A percentile compares a stretch with the other conserved stretches of the same genome.
Evolutionary conservation across 2,113 vertebrate genomes (phyloP).

Genomic region (Mungos mungo): DNA sequence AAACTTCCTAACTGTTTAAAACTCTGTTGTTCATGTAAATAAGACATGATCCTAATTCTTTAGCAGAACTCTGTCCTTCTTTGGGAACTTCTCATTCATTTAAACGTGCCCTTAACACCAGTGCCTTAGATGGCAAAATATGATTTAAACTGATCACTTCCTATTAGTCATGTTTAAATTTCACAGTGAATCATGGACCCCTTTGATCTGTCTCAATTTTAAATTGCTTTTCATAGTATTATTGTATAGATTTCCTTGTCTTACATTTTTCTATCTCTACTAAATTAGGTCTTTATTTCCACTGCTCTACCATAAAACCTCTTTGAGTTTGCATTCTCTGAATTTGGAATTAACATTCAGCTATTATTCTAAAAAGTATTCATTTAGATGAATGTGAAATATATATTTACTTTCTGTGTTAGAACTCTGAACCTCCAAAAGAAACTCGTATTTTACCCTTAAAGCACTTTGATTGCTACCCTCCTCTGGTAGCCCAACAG

Average conservation of each 20-base stretch:
- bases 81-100: background rate
- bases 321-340: background rate
- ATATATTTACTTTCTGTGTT: background rate
- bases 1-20: background rate
- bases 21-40: background rate
- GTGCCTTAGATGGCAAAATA: background rate
- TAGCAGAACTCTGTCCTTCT: background rate
- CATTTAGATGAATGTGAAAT: background rate
- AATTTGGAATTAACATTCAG: background rate
- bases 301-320: background rate
- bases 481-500: background rate
- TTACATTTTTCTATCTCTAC: background rate
- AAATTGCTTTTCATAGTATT: background rate
- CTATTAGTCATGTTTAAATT: background rate
- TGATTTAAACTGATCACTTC: background rate
- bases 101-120: background rate
- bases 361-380: background rate
- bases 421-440: background rate
- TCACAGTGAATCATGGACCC: background rate
- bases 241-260: background rate
- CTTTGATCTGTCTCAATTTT: background rate
- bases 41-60: background rate
- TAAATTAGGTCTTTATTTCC: constrained; percentile 18
- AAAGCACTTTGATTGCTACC: background rate
- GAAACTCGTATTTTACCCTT: accelerated